These are phyloP conservation scores for Enteromius radiatus DNA, from an alignment of 2,797 vertebrate species.

Conservation along the genomic window DNA sequence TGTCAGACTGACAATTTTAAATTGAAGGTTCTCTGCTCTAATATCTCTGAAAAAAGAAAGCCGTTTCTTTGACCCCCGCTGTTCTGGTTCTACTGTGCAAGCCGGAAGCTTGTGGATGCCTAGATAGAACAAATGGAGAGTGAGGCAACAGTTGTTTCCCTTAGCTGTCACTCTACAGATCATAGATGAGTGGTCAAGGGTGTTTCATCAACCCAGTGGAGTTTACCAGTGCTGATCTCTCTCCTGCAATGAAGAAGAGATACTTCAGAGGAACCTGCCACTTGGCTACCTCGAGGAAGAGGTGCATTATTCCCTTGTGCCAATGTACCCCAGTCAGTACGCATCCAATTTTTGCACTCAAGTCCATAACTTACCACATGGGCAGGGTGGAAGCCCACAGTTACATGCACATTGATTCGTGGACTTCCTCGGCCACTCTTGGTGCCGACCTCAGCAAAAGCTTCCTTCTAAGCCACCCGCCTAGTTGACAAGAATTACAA, in stretches of 20 bases:
- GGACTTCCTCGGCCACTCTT: neutral
- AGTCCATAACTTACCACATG: neutral
- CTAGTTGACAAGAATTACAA: neutral
- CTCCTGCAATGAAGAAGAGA: no score
- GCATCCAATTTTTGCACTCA: neutral
- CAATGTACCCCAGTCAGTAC: neutral
- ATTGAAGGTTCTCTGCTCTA: neutral
- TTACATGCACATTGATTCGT: neutral
- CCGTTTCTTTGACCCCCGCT: no score
- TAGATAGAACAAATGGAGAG: no score
- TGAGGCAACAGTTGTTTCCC: no score
- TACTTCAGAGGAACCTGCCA: neutral
- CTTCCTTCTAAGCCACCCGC: neutral
- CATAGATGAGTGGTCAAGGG: neutral
- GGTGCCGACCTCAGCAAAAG: neutral
- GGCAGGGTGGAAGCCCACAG: neutral
- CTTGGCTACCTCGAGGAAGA: neutral
- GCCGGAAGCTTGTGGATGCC: no score
- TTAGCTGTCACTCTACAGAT: neutral
- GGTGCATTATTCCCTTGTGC: neutral
- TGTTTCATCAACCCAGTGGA: neutral
- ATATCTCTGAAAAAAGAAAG: no score
- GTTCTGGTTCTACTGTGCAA: no score
- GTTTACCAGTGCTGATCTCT: no score
- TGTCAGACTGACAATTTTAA: neutral